Base-by-base conservation (phyloP, 2,888 invertebrate species). In the Barypeithes pellucidus region DNA sequence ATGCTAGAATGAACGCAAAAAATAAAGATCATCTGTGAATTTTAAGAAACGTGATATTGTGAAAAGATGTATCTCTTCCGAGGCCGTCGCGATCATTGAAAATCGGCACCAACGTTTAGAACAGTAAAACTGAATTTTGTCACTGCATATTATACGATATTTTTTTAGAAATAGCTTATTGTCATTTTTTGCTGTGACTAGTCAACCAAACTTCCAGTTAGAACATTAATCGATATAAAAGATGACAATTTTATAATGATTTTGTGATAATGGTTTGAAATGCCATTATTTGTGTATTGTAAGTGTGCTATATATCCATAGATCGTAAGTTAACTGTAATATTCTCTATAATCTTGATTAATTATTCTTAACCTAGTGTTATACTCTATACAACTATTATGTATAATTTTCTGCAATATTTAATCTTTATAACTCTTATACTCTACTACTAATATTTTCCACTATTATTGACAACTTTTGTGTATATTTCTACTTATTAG, bases 261-360 rank as follows among this genome's bases (percentile, higher is more conserved):
- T 79, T 82, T 81, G 81, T 83, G 81, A 83, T 82, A 80, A 83
- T 82, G 82, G 82, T 83, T 82, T 83, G 81, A 83, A 84, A 84
- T 84, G 84, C 84, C 84, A 83, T 84, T 83, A 81, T 82, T 77
- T 76, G 73, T 82, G 82, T 83, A 81, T 78, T 82, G 83, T 85
- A 84, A 82, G 84, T 85, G 85, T 85, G 85, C 85, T 84, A 83
- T 83, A 82, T 82, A 83, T 82, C 80, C 75, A 75, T 81, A 81
- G 80, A 66, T 39, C 43, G 67, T 79, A 79, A 78, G 79, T 76
- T 78, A 78, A 33, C 67, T 73, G 70, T 76, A 76, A 73, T 67
- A 71, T 73, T 62, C 75, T 73, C 73, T 73, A 63, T 76, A 73
- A 72, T 75, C 72, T 72, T 68, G 66, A 57, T 66, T 67, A 67